Conservation (phyloP, 2,797 vertebrate species). For the Cossypha niveicapilla region DNA sequence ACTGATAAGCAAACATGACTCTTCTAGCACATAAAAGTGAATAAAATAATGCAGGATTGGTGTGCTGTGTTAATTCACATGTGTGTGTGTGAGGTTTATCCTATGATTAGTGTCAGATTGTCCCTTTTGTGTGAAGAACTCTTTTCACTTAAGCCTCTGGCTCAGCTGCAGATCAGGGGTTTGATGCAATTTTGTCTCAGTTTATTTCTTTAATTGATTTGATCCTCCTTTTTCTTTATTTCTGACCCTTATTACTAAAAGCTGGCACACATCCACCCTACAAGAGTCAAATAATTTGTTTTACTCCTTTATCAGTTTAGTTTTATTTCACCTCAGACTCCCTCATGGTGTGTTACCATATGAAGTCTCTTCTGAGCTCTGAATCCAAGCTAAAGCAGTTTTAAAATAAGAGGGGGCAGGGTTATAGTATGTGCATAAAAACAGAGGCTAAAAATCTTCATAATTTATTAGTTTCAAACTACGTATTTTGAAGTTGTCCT, state of each 20-base stretch:
- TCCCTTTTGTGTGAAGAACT: conserved; percentile 14
- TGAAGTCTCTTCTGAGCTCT: not conserved
- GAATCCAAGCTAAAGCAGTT: not conserved
- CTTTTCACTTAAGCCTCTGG: conserved; percentile 27
- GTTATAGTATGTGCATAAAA: not conserved
- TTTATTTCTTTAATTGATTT: conserved; percentile 56
- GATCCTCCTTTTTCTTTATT: conserved; percentile 36
- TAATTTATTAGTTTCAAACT: not conserved
- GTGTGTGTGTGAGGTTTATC: not conserved
- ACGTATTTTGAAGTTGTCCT: not conserved
- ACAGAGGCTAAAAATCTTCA: not conserved
- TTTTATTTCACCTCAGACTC: not conserved
- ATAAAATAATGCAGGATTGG: not conserved
- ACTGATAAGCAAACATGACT: not conserved
- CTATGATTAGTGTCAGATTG: not conserved
- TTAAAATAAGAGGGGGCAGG: not conserved
- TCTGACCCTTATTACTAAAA: conserved; percentile 22
- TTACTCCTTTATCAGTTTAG: not conserved
- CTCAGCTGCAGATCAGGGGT: not conserved
- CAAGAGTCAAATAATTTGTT: not conserved
- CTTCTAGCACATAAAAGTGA: not conserved
- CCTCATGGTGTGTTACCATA: not conserved
- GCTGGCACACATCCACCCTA: not conserved
- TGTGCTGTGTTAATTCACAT: not conserved
- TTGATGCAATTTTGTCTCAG: conserved; percentile 45